Percentiles rank a stretch among this genome's conserved stretches.
These are phyloP conservation scores for Marisa cornuarietis DNA, from an alignment of 1,140 invertebrate genomes.

Conservation along the genomic window DNA sequence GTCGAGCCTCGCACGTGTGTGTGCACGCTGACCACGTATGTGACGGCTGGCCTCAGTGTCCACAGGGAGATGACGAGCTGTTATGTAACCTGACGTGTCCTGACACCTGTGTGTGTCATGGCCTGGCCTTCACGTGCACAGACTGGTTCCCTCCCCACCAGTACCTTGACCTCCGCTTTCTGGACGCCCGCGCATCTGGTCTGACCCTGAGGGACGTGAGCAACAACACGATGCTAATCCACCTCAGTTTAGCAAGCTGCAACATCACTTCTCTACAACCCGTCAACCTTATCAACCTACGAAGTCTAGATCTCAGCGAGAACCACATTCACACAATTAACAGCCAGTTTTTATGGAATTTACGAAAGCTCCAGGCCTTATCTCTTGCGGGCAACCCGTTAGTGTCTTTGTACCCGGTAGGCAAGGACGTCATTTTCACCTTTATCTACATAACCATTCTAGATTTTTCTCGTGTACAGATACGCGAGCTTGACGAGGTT, in stretches of 20 bases:
- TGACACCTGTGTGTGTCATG: conserved; percentile 1
- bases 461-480: background rate
- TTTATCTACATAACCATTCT: background rate
- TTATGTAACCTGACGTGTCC: conserved; percentile 10
- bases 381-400: conserved; percentile 1
- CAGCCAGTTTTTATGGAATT: background rate
- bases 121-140: conserved; percentile 2
- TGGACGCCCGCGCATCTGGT: background rate
- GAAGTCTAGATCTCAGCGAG: background rate
- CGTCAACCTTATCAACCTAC: background rate
- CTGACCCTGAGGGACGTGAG: background rate
- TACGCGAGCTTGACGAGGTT: background rate
- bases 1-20: conserved; percentile 13
- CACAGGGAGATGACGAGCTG: conserved; percentile 13
- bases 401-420: background rate
- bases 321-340: background rate
- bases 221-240: background rate
- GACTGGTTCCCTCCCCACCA: background rate
- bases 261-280: background rate
- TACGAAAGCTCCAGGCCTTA: background rate
- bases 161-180: background rate
- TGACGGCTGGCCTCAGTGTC: conserved; percentile 26
- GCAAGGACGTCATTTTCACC: too few species aligned
- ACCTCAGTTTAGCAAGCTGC: conserved; percentile 8
- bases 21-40: conserved; percentile 14